Evolutionary conservation across 2,797 vertebrate species (phyloP), one percentile per base, ranked within the genome.

Genomic region (Clarias laeviceps): DNA sequence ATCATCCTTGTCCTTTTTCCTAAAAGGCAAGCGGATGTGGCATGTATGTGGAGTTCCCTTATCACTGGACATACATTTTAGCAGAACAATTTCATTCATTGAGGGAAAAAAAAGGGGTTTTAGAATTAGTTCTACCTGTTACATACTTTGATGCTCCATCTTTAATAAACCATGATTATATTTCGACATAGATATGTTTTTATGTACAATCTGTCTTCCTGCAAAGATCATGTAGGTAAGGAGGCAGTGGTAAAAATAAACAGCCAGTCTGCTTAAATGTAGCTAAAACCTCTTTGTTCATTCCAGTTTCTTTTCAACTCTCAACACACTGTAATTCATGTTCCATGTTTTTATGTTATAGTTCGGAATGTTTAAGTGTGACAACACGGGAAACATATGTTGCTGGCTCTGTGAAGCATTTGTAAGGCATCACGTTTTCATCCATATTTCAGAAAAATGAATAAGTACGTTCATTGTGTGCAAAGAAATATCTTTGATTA

Each of bases 301-400:
- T 40, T 40, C 5, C 37, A 40, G 40, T 45, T 15, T 61, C n/a
- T n/a, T 24, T 9, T 34, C 20, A 24, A 37, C 4, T 6, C 37
- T 72, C 68, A 24, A 6, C 14, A 72, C 34, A 45, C 22, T 45
- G 4, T n/a, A 15, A 32, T 59, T 29, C 74, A n/a, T 14, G 27
- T 80, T 24, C 37, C 0, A 45, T 64, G 7, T 78, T 50, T 50
- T 50, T 12, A 50, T 50, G 45, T 50, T 50, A 12, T 50, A 50
- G 45, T 18, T 20, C 34, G 1, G 12, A 5, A 7, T 57, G 32
- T 57, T 76, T 14, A 22, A 1, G 20, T 81, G 78, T 88, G 76
- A 85, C 84, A 87, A 91, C 90, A 91, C 74, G 15, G 59, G 69
- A 62, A 86, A 14, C 45, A 87, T 85, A 83, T 72, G 85, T 86